Conservation (phyloP, 1,140 invertebrate species). For the Drosophila fuyamai region DNA sequence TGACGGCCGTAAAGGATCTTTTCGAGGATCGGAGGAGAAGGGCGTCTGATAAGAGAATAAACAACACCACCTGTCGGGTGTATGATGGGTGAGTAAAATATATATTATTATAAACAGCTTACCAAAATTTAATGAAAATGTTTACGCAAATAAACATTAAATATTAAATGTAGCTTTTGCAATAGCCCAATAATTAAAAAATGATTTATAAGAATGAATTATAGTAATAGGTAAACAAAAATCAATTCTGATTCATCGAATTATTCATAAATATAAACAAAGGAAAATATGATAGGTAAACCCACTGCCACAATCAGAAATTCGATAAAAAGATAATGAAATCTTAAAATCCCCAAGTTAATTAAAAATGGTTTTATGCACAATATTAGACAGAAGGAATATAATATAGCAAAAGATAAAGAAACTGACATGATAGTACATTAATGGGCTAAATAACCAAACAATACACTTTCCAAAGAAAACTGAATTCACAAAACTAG, state of each 20-base stretch:
- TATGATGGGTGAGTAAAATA: conserved; percentile 92
- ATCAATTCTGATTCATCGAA: neutral
- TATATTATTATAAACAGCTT: neutral
- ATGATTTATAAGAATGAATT: neutral
- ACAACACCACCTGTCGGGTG: conserved; percentile 95
- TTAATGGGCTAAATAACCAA: conserved; percentile 3
- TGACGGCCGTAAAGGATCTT: conserved; percentile 98
- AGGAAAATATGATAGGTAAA: neutral
- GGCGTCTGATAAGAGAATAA: conserved; percentile 96
- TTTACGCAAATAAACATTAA: no score
- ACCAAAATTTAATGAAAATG: no score
- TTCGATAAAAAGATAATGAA: neutral
- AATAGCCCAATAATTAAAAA: neutral
- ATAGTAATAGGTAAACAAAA: neutral
- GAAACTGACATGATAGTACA: neutral
- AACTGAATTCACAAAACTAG: conserved; percentile 4
- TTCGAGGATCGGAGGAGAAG: conserved; percentile 97
- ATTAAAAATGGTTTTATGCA: neutral
- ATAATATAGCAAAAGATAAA: neutral
- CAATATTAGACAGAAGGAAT: neutral
- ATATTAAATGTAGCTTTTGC: no score
- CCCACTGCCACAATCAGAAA: neutral
- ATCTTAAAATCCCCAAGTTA: neutral
- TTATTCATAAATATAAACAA: conserved; percentile 16
- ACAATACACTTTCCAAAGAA: neutral